These are phyloP conservation scores for Buceros bicornis DNA, from an alignment of 2,797 vertebrate species.

Conservation along the genomic window DNA sequence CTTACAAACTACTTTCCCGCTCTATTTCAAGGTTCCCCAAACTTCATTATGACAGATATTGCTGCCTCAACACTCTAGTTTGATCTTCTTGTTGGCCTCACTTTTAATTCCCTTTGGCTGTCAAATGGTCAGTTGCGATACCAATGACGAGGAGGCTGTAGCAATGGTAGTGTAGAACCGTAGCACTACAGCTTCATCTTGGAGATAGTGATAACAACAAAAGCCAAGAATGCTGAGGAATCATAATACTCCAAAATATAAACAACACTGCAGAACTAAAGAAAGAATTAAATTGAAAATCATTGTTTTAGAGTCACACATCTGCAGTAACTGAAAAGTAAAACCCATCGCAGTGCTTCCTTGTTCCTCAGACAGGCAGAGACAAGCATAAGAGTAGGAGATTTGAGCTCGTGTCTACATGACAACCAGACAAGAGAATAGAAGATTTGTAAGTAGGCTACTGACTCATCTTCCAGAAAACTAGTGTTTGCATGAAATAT, in stretches of 20 bases:
- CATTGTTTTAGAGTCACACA: not conserved
- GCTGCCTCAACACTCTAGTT: not conserved
- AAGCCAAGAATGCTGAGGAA: not conserved
- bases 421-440: not conserved
- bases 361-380: not conserved
- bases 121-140: not conserved
- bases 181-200: not conserved
- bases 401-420: fast-evolving
- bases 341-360: not conserved
- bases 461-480: not conserved
- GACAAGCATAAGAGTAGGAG: not conserved
- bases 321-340: not conserved
- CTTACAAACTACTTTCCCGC: slow-evolving; percentile 2
- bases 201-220: not conserved
- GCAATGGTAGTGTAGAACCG: not conserved
- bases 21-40: not conserved
- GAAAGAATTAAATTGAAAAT: not conserved
- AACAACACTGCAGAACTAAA: not conserved
- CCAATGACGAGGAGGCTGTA: not conserved
- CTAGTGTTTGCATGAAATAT: not conserved
- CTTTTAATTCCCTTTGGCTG: not conserved
- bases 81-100: not conserved
- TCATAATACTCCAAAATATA: not conserved
- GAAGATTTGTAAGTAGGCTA: not conserved
- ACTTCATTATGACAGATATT: not conserved